These are phyloP conservation scores for Amphiprion ocellaris DNA, from an alignment of 2,113 vertebrate genomes.

Conservation along the genomic window DNA sequence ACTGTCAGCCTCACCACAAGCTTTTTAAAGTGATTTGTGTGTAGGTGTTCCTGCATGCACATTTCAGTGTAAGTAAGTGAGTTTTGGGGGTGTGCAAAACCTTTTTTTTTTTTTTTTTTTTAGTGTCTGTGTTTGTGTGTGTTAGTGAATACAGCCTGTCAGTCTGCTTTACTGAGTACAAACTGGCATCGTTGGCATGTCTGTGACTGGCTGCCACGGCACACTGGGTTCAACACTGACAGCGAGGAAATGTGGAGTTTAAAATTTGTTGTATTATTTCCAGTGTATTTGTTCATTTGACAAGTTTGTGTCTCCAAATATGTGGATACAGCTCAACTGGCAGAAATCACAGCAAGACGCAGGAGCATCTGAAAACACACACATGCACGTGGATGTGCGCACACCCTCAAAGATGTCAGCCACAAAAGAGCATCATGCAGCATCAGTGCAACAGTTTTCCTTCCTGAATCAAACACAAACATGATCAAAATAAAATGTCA, in stretches of 20 bases:
- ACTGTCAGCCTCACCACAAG: constrained; percentile 1
- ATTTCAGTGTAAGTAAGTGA: constrained; percentile 1
- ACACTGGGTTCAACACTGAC: constrained; percentile 33
- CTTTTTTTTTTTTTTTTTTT: not conserved
- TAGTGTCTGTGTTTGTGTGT: not conserved
- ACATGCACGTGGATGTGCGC: not conserved
- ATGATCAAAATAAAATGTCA: not conserved
- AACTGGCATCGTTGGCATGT: constrained; percentile 55
- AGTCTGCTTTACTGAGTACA: constrained; percentile 35
- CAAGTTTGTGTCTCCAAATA: constrained; percentile 42
- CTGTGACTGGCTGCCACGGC: constrained; percentile 34
- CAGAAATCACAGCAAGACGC: constrained; percentile 23
- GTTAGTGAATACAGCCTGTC: constrained; percentile 16
- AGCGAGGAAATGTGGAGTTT: constrained; percentile 33
- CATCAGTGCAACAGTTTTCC: not conserved
- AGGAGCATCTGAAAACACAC: constrained; percentile 18
- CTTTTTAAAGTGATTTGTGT: constrained; percentile 27
- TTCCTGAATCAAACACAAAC: not conserved
- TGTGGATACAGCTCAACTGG: constrained; percentile 38
- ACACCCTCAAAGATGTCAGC: constrained; percentile 1
- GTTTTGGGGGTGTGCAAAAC: not conserved
- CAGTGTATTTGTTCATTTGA: constrained; percentile 46
- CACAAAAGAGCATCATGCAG: constrained; percentile 2
- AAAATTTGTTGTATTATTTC: constrained; percentile 42
- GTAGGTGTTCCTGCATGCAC: not conserved